Evolutionary conservation across 2,113 vertebrate genomes (phyloP), one percentile per base, ranked within the genome.

Genomic region (Corapipo altera): DNA sequence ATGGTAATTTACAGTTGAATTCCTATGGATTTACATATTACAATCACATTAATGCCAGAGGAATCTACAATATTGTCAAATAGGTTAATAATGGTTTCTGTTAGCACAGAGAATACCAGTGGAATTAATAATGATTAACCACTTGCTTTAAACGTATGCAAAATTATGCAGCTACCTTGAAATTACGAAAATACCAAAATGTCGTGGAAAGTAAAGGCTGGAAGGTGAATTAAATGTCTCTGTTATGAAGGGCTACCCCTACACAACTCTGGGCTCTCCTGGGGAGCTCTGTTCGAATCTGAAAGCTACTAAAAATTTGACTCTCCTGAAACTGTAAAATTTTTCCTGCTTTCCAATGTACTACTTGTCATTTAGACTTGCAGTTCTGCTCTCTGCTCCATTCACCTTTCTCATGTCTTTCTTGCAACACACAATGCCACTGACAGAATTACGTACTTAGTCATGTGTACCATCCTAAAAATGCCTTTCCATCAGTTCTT

Each of bases 1-100:
- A 94, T 85, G 91, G 85, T 77, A 90, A 96, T 94, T 96, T 91
- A 79, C 95, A 93, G 80, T 71, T 96, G 91, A 90, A 95, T 93
- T 96, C 92, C 62, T 89, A 85, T 94, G 87, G 92, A 95, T 95
- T 94, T 95, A 80, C 80, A 66, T 96, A 87, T 90, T 93, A 89
- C 88, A 96, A 95, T 94, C 88, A 72, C 82, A 85, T 94, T 96
- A 95, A 91, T 88, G 73, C 85, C 73, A 51, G 85, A 94, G 70
- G 89, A 95, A 93, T 93, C 92, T 76, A 93, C 80, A 86, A 39
- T 88, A 69, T 95, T 95, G 92, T 95, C 91, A 96, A 87, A 94
- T 74, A 95, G 81, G 89, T 91, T 96, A 92, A 93, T 92, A 95
- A 89, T 46, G 85, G 91, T 91, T 96, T 39, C 79, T 73, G 51